Evolutionary conservation across 1,140 invertebrate genomes (phyloP), one percentile per base, ranked within the genome.

Genomic region (Cherax quadricarinatus): DNA sequence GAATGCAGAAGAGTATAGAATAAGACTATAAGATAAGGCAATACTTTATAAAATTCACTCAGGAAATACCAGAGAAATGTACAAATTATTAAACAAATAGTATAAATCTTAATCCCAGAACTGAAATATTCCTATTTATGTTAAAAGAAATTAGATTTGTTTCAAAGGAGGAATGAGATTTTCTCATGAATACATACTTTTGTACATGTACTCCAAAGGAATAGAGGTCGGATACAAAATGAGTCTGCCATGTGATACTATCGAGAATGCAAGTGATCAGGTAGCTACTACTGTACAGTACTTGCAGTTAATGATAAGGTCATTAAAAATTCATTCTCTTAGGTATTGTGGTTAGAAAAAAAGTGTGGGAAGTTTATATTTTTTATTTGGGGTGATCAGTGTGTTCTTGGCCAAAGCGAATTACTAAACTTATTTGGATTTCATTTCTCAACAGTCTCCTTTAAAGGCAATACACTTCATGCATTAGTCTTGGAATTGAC

Each of bases 21-120:
- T 85, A 85, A 85, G 83, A 85, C 53, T 62, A 49, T 85, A 85
- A 85, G 83, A 85, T 85, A 85, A 85, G 83, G 83, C 83, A 85
- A 85, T 85, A 85, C 83, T 85, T 57, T 85, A 85, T 70, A 85
- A 49, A 62, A 85, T 85, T 85, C 60, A 85, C 83, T 85, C 83
- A 85, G 83, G 83, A 85, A 85, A 30, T 85, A 85, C 62, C 83
- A 70, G 70, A 85, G 41, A 85, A 57, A 70, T 85, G 83, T 85
- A 85, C 83, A 85, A 85, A 85, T 70, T 70, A 66, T 49, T 66
- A n/a, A 75, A 21, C 14, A 75, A 75, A 75, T 30, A 75, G 9
- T 75, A 75, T 75, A 75, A 75, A 75, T 85, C 60, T 85, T 85
- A 48, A 85, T 66, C 83, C 60, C 62, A 70, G 60, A 66, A 41